phyloP scores from a whole-genome alignment of 1,140 invertebrate species.

The Drosophila funebris region DNA sequence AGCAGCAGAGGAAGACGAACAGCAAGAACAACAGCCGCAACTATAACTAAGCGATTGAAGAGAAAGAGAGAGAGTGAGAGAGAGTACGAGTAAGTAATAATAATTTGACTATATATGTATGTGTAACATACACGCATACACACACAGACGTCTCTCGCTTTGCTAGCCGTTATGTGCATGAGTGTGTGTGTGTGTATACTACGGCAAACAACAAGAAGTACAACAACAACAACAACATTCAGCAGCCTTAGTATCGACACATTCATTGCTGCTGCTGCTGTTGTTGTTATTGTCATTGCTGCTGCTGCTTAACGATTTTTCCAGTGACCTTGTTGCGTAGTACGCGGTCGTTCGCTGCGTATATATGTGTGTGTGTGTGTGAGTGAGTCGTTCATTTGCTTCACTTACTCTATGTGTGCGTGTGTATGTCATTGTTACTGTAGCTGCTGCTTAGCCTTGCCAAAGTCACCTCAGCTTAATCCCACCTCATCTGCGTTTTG shows the following conservation, averaged over 20 bases:
- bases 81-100: neutral
- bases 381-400: constrained; percentile 4
- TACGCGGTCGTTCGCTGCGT: constrained; percentile 64
- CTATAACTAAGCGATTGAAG: constrained; percentile 1
- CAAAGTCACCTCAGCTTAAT: constrained; percentile 14
- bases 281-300: constrained; percentile 25
- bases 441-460: constrained; percentile 68
- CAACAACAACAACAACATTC: constrained; percentile 4
- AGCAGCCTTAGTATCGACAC: constrained; percentile 42
- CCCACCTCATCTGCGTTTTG: constrained; percentile 23
- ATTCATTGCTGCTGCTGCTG: constrained; percentile 45
- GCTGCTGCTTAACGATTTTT: constrained; percentile 80
- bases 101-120: neutral
- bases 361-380: constrained; percentile 7
- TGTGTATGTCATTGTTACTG: constrained; percentile 23
- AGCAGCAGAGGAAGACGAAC: neutral
- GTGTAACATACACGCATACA: neutral
- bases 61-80: too few relatives aligned
- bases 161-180: neutral
- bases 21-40: constrained; percentile 13
- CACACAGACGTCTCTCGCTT: neutral
- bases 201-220: neutral
- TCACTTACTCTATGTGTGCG: neutral
- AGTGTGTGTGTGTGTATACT: neutral
- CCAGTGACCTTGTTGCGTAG: constrained; percentile 84